Evolutionary conservation across 2,888 invertebrate species (phyloP), one percentile per base, ranked within the genome.

Genomic region (Amiota minor): DNA sequence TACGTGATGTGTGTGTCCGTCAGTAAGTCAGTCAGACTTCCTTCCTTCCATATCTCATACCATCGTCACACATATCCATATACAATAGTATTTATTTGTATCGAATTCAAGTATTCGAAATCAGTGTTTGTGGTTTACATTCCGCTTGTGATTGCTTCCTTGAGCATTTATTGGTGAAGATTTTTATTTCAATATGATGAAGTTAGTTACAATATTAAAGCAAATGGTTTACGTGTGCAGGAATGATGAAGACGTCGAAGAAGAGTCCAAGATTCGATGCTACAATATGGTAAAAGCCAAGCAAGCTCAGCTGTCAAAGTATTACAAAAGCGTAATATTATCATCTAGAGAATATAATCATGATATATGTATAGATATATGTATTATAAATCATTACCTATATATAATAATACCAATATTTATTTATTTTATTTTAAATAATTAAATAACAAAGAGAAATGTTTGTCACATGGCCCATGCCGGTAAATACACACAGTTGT

Each of bases 1-100:
- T 86, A 87, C 87, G 86, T 87, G 87, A 82, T 81, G 83, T 71
- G 72, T 78, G 77, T 64, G 65, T 49, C 56, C 70, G 45, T 16
- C 9, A 45, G 9, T 61, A 61, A 71, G 70, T 18, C 16, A 47
- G 47, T 9, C 65, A 64, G 35, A 67, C 49, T 35, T 35, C 35
- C 35, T 35, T 35, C 35, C 35, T 35, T 35, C 6, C 35, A 35
- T 4, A 65, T 20, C 53, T 9, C 20, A 59, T 11, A 59, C n/a
- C 35, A 35, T 35, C 35, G 3, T 23, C 23, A 18, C n/a, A 1
- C 56, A 56, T 16, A 59, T 59, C 11, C 20, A 59, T 59, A 59
- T 20, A 53, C 9, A 50, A 50, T 50, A 14, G 18, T 56, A 56
- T 56, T n/a, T 35, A 35, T 35, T 59, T 59, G 59, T 59, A 20